Conservation (phyloP, 1,140 invertebrate genomes). For the Heliconius hermathena region DNA sequence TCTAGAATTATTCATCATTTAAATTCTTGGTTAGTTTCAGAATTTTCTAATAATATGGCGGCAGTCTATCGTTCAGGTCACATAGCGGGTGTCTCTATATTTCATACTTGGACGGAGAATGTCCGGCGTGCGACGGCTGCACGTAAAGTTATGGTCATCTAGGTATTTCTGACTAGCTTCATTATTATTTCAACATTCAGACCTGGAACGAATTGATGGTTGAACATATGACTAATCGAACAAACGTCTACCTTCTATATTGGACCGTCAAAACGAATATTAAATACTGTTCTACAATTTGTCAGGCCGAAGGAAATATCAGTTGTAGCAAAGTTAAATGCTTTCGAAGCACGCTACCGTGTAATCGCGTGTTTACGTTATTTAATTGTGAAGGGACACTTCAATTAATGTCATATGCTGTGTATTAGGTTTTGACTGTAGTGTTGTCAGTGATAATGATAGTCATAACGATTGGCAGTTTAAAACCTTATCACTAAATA, state of each 20-base stretch:
- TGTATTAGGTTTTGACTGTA: background rate
- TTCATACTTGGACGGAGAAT: conserved; percentile 60
- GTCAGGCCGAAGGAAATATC: conserved; percentile 10
- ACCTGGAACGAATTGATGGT: conserved; percentile 38
- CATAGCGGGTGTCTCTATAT: conserved; percentile 57
- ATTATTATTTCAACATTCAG: conserved; percentile 57
- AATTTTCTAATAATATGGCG: conserved; percentile 58
- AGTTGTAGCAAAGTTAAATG: background rate
- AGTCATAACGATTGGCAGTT: background rate
- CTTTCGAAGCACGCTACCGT: conserved; percentile 5
- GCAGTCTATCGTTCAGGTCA: conserved; percentile 47
- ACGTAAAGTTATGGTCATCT: conserved; percentile 61
- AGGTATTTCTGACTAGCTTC: conserved; percentile 62
- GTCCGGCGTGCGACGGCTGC: conserved; percentile 56
- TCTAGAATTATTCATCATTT: conserved; percentile 33
- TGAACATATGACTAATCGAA: conserved; percentile 28
- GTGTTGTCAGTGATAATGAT: background rate
- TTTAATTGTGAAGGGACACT: conserved; percentile 63
- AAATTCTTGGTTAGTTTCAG: conserved; percentile 57
- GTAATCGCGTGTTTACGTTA: conserved; percentile 36
- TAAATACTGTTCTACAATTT: background rate
- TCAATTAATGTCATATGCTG: conserved; percentile 57
- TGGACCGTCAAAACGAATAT: conserved; percentile 5
- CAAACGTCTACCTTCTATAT: conserved; percentile 1
- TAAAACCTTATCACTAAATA: background rate